A percentile compares a stretch with the other conserved stretches of the same genome.
phyloP scores from a whole-genome alignment of 2,888 invertebrate genomes.

The Tigriopus californicus region DNA sequence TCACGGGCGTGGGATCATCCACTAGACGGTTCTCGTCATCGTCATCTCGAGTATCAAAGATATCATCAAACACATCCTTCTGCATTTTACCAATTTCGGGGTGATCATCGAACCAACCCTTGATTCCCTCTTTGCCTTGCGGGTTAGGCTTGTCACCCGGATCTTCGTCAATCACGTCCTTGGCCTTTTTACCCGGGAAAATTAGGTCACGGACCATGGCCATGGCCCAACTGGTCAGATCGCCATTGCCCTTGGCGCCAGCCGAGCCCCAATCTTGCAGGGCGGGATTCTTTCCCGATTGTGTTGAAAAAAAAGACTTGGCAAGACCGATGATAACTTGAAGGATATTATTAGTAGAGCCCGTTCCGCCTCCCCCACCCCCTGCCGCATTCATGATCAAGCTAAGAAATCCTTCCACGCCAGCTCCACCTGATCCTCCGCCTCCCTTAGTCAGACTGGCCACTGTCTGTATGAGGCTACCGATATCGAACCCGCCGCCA shows the following conservation, averaged over 20 bases:
- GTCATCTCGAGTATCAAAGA: slow-evolving; percentile 15
- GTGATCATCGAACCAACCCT: slow-evolving; percentile 14
- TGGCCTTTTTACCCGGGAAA: slow-evolving; percentile 12
- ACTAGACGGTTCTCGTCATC: not conserved
- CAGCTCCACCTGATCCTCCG: slow-evolving; percentile 8
- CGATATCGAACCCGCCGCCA: slow-evolving; percentile 3
- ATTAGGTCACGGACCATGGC: slow-evolving; percentile 8
- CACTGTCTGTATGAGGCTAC: not conserved
- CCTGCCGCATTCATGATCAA: not conserved
- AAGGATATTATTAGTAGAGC: slow-evolving; percentile 2
- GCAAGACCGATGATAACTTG: slow-evolving; percentile 8
- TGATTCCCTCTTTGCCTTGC: slow-evolving; percentile 7
- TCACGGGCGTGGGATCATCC: slow-evolving; percentile 5
- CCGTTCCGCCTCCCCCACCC: not conserved
- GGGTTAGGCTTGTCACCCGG: not conserved
- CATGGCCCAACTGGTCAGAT: slow-evolving; percentile 4
- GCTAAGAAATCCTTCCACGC: not conserved
- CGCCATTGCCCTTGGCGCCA: slow-evolving; percentile 5
- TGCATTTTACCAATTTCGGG: slow-evolving; percentile 16
- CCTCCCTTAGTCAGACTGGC: not conserved
- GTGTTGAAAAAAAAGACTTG: slow-evolving; percentile 13
- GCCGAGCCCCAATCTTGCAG: slow-evolving; percentile 13
- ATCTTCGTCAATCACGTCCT: slow-evolving; percentile 11
- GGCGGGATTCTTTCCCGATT: not conserved
- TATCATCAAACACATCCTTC: slow-evolving; percentile 16